Conservation (phyloP, 2,888 invertebrate species). For the Torymus texanus region DNA sequence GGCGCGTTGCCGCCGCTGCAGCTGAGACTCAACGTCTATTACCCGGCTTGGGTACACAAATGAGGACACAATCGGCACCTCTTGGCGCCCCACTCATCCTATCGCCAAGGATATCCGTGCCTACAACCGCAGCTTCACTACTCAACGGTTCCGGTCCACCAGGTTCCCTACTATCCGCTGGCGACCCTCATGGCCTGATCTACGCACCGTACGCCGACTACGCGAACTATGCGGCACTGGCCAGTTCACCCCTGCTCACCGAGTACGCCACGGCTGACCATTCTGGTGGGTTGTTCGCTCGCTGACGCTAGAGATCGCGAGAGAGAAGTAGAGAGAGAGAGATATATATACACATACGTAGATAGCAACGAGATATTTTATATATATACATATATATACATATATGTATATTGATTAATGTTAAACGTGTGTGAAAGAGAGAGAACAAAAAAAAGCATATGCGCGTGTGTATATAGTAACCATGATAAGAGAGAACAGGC, state of each 20-base stretch:
- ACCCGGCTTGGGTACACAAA: slow-evolving; percentile 81
- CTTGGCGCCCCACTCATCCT: slow-evolving; percentile 94
- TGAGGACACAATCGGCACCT: slow-evolving; percentile 84
- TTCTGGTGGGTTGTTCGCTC: slow-evolving; percentile 96
- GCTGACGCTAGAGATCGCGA: slow-evolving; percentile 80
- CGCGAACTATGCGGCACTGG: slow-evolving; percentile 91
- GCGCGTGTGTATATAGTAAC: no score
- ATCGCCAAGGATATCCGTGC: slow-evolving; percentile 91
- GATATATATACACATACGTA: no score
- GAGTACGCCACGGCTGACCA: slow-evolving; percentile 92
- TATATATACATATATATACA: no score
- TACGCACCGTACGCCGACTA: slow-evolving; percentile 93
- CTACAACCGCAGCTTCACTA: slow-evolving; percentile 84
- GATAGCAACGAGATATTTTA: no score
- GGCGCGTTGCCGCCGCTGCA: slow-evolving; percentile 87
- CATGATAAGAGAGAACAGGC: no score
- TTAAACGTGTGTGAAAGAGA: no score
- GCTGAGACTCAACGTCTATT: slow-evolving; percentile 88
- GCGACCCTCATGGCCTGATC: slow-evolving; percentile 89
- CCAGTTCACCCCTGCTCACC: slow-evolving; percentile 87
- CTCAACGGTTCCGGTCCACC: slow-evolving; percentile 80
- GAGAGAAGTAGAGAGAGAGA: background rate
- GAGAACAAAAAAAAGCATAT: no score
- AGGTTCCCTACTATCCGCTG: slow-evolving; percentile 81
- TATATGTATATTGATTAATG: no score